Base-by-base conservation (phyloP, 2,888 invertebrate species). In the Hypselothyrea guttata region DNA sequence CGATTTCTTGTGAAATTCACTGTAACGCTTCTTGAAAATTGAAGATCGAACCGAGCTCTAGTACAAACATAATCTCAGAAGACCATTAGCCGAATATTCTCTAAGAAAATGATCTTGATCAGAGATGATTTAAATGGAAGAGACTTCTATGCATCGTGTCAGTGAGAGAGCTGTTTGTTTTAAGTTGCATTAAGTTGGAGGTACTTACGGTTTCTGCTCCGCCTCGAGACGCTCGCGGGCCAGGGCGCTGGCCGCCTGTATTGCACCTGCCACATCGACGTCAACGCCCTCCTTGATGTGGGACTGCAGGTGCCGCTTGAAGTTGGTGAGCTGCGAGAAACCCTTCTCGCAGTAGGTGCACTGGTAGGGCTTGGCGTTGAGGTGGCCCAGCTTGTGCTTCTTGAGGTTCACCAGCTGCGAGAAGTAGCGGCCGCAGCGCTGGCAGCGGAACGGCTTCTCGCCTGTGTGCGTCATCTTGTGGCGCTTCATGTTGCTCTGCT, bases 331-430 rank as follows among this genome's bases (percentile, higher is more conserved):
- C 66, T 90, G 90, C 46, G 89, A 88, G 38, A 89, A 90, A 1
- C 89, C 84, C 62, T 90, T 90, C 30, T 88, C 87, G 51, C 89
- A 89, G 31, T 88, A 86, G 35, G 79, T 86, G 55, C 89, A 89
- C 49, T 85, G 84, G 61, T 84, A 89, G 4, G 90, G 89, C 62
- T 88, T 88, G 49, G 87, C 88, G 49, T 89, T 89, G 11, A 89
- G 77, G 67, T 90, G 89, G 1, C 89, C 88, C 84, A 90, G 84
- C 53, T 89, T 89, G 65, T 90, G 89, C 60, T 90, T 90, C 61
- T 90, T 90, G n/a, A 90, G 86, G 72, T 90, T 90, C 12, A 90
- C 89, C 38, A 89, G 83, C 55, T 90, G 89, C 7, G 90, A 89
- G 58, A 90, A 90, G 60, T 88, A 89, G 28, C 89, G 86, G 8